Percentiles rank a stretch among this genome's conserved stretches.
Evolutionary conservation across 2,888 invertebrate genomes (phyloP).

Genomic region (Cantharis rustica): DNA sequence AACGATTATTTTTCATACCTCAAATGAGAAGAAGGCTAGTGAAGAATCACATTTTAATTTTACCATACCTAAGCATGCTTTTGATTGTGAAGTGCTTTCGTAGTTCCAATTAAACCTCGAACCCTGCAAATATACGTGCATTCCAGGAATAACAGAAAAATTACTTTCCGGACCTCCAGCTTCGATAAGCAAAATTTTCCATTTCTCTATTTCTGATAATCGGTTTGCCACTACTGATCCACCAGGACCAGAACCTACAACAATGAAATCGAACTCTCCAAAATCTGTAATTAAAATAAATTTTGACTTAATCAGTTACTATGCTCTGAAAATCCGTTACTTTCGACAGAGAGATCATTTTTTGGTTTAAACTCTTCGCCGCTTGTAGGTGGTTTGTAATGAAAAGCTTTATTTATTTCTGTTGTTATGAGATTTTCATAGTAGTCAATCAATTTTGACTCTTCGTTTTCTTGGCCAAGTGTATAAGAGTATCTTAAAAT

Average conservation of each 20-base stretch:
- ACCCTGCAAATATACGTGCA: not conserved
- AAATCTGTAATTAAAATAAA: slow-evolving; percentile 1
- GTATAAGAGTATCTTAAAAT: too few species aligned
- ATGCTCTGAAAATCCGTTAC: too few species aligned
- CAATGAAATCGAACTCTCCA: slow-evolving; percentile 66
- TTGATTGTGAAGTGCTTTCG: slow-evolving; percentile 12
- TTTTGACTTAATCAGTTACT: too few species aligned
- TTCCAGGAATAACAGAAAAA: slow-evolving; percentile 16
- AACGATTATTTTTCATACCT: slow-evolving; percentile 24
- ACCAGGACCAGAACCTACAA: slow-evolving; percentile 69
- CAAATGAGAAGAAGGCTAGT: not conserved
- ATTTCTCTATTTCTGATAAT: slow-evolving; percentile 67
- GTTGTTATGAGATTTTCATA: too few species aligned
- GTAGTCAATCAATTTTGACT: too few species aligned
- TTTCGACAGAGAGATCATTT: too few species aligned
- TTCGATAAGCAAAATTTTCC: slow-evolving; percentile 69
- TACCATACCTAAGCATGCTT: slow-evolving; percentile 11
- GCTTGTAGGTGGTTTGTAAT: too few species aligned
- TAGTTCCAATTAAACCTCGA: slow-evolving; percentile 19
- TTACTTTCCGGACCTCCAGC: slow-evolving; percentile 55
- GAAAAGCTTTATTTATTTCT: too few species aligned
- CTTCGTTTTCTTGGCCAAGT: too few species aligned
- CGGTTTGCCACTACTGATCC: slow-evolving; percentile 69
- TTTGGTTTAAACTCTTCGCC: too few species aligned
- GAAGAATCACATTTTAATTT: not conserved